A percentile compares a stretch with the other conserved stretches of the same genome.
phyloP scores from a whole-genome alignment of 2,888 invertebrate genomes.

The Acrobeloides nanus region DNA sequence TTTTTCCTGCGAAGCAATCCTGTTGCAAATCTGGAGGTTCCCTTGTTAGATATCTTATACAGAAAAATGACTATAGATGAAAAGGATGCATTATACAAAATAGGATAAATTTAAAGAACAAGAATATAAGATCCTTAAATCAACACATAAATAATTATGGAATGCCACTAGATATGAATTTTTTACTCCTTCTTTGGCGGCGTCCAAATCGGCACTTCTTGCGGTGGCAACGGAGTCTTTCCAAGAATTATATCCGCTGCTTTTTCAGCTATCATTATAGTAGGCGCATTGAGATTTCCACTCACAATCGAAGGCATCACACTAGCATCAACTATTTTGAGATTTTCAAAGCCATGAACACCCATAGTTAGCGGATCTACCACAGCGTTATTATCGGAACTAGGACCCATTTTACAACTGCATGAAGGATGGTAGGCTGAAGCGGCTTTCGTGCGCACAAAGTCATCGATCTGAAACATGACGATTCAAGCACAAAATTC shows the following conservation, averaged over 20 bases:
- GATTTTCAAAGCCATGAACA: slow-evolving; percentile 35
- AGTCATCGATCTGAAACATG: slow-evolving; percentile 40
- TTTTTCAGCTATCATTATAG: slow-evolving; percentile 59
- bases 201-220: slow-evolving; percentile 27
- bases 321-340: slow-evolving; percentile 69
- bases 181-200: slow-evolving; percentile 11
- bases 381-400: slow-evolving; percentile 60
- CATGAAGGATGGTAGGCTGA: slow-evolving; percentile 74
- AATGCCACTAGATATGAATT: neutral
- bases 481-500: neutral
- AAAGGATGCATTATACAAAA: neutral
- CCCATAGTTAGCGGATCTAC: slow-evolving; percentile 62
- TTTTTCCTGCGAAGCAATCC: too few relatives aligned
- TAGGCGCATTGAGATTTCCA: slow-evolving; percentile 64
- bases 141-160: too few relatives aligned
- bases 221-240: slow-evolving; percentile 49
- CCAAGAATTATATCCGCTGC: slow-evolving; percentile 58
- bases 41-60: too few relatives aligned
- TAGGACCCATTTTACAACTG: slow-evolving; percentile 66
- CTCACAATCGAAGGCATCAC: slow-evolving; percentile 71
- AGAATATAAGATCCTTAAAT: too few relatives aligned
- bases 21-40: too few relatives aligned
- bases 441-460: slow-evolving; percentile 54
- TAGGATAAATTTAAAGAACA: too few relatives aligned
- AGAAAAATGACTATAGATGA: too few relatives aligned